Base-by-base conservation (phyloP, 2,888 invertebrate genomes). In the Crocallis elinguaria region DNA sequence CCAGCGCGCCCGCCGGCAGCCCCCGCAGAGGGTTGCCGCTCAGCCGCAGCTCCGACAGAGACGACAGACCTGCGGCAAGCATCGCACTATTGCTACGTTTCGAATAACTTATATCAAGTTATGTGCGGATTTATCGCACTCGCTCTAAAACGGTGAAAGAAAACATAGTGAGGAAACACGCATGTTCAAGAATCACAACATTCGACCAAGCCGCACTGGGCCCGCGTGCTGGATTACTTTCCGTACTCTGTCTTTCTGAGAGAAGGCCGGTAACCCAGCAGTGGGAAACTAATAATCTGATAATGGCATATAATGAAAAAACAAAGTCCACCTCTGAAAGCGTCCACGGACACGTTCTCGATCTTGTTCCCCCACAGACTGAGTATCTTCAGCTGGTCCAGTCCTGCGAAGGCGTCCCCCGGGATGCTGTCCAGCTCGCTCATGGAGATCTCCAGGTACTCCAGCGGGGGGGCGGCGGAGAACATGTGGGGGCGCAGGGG, bases 11-110 rank as follows among this genome's bases (percentile, higher is more conserved):
- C 19, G 16, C n/a, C 1, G 29, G 12, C n/a, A 67, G 39, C 0
- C 9, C 1, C 0, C 7, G 9, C 9, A 77, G 41, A 0, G 11
- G 5, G 43, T 72, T 77, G 0, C 19, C 7, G 8, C 44, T 56
- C 5, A 78, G 25, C 0, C 62, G 11, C 3, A 78, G 39, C 0
- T 2, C 9, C 7, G 46, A 7, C 3, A 76, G 42, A 0, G 58
- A 48, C 0, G 29, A 27, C 1, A 72, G 45, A 3, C 69, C 69
- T 69, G 55, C 0, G 38, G 35, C 19, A 19, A 3, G 19, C 3
- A 19, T 19, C 3, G 3, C 19, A 19, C 5, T 19, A 19, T 19
- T 19, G 19, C 19, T 19, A 4, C 19, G 5, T n/a, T n/a, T n/a
- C n/a, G n/a, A n/a, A n/a, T n/a, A n/a, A n/a, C n/a, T n/a, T n/a